Evolutionary conservation across 1,140 invertebrate genomes (phyloP), one percentile per base, ranked within the genome.

Genomic region (Eupristina koningsbergeri): DNA sequence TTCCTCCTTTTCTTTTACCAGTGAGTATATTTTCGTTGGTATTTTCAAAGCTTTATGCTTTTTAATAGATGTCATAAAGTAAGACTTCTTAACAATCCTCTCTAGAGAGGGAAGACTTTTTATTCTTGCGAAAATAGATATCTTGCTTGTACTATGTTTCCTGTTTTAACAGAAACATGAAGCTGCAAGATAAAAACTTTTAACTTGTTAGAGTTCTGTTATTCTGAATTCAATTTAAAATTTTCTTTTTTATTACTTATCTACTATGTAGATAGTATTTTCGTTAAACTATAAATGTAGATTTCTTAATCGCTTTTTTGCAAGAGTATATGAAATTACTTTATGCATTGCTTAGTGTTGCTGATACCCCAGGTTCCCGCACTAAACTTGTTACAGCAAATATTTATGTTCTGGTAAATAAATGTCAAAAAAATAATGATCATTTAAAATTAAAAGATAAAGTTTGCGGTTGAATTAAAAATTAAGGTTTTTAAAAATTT

Each of bases 81-180:
- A 41, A 75, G 41, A 53, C 73, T 75, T 75, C 22, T 75, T 75
- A 75, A 53, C 41, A 53, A 75, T 31, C 29, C 29, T 50, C 45
- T 15, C 73, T 0, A 26, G 19, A 26, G 19, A 41, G 26, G 19
- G 13, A 71, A 71, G 36, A 71, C 67, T 71, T 71, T 69, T 71
- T 41, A 71, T 71, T 41, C 67, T 41, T 41, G 26, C 19, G 22
- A 39, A 69, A 69, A 39, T 69, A 69, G 67, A 69, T 39, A 69
- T 3, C 34, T 69, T 69, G 36, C 36, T 69, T 39, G 31, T 39
- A 71, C 36, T 41, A 41, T 41, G 36, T 71, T 71, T 71, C 67
- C 39, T n/a, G 9, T 36, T 36, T 67, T 67, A 67, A 36, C 34
- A 67, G 34, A 67, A 71, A 71, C 67, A 71, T 3, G 36, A 41